Evolutionary conservation across 92 coral and sea anemone species (phyloP), one percentile per base, ranked within the genome.

Genomic region (Parazoanthus swiftii): DNA sequence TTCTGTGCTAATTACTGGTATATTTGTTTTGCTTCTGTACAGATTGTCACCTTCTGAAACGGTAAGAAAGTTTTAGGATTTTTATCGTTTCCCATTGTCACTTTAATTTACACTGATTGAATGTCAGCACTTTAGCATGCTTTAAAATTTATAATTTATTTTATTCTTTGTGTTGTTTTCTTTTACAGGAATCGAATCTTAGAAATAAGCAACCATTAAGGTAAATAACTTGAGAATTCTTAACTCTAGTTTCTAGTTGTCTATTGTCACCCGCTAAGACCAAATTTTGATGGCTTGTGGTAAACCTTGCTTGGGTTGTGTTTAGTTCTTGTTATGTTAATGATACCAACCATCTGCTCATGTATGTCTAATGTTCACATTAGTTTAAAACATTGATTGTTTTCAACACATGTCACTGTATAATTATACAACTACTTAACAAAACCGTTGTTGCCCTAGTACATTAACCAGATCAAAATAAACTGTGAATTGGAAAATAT

Each of bases 11-110:
- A 79, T 23, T 48, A 8, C n/a, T 37, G 3, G 13, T 42, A 18
- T 83, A 33, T 70, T 68, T 70, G 20, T 44, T 42, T 82, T 82
- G 20, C 76, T n/a, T 23, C 66, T 50, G 23, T 71, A 23, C 79
- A 84, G 87, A 48, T 72, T 84, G 75, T 48, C 77, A 73, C 87
- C 87, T 43, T 72, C 74, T 44, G 87, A 84, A 43, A 16, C 77
- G 70, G 87, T 84, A 72, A 84, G 87, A 25, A 8, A 48, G 43
- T 15, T 29, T 63, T 26, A 9, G 6, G 37, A 9, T 82, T 46
- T 18, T 10, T 26, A 3, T 29, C 9, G 5, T 44, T 4, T 44
- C 25, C 15, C 25, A 46, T 16, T 71, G 38, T 46, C 42, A 33
- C 15, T 84, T 39, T 71, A 73, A 15, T 73, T 71, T 8, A 4